phyloP scores from a whole-genome alignment of 2,113 vertebrate genomes.

The Brachyistius frenatus region DNA sequence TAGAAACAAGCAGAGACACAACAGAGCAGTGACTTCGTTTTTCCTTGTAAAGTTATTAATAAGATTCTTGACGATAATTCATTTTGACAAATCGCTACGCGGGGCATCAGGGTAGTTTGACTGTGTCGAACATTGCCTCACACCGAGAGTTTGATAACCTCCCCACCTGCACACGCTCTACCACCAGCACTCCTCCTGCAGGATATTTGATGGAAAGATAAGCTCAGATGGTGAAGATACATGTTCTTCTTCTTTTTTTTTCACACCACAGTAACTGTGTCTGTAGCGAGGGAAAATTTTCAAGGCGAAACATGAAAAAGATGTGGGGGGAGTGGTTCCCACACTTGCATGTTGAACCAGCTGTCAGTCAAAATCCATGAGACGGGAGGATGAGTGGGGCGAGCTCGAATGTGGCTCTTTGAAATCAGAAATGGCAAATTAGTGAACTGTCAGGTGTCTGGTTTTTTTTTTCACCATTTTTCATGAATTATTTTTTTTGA shows the following conservation, averaged over 20 bases:
- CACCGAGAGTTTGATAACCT: constrained; percentile 83
- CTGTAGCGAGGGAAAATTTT: constrained; percentile 62
- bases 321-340: constrained; percentile 59
- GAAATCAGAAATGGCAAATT: constrained; percentile 78
- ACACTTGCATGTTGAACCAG: constrained; percentile 51
- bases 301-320: constrained; percentile 71
- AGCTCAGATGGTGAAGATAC: constrained; percentile 77
- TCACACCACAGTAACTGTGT: constrained; percentile 48
- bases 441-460: constrained; percentile 73
- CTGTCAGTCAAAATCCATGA: constrained; percentile 70
- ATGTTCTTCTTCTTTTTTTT: constrained; percentile 46
- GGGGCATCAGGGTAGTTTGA: constrained; percentile 83
- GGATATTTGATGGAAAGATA: constrained; percentile 86
- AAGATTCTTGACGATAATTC: constrained; percentile 85
- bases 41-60: constrained; percentile 77
- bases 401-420: constrained; percentile 52
- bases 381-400: constrained; percentile 27
- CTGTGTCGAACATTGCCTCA: constrained; percentile 81
- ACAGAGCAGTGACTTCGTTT: background rate
- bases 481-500: constrained; percentile 28
- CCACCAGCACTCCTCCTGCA: constrained; percentile 65
- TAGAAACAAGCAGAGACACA: constrained; percentile 6
- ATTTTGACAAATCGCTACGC: constrained; percentile 86
- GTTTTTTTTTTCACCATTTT: constrained; percentile 42
- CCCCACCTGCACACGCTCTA: constrained; percentile 76